Percentiles rank a stretch among this genome's conserved stretches.
These are phyloP conservation scores for Panulirus ornatus DNA, from an alignment of 1,140 invertebrate genomes.

Conservation along the genomic window DNA sequence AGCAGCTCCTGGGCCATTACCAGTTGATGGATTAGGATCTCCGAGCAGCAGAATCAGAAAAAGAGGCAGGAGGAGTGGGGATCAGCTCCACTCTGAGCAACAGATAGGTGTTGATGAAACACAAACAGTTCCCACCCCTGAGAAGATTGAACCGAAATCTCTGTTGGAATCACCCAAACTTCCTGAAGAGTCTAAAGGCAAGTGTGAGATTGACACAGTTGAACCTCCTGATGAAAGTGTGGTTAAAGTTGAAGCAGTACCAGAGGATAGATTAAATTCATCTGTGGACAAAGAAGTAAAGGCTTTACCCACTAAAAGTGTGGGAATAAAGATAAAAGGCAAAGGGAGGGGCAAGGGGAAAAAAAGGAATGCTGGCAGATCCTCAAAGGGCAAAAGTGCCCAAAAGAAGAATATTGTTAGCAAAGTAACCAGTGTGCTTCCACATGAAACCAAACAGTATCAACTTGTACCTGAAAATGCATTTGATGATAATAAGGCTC, in stretches of 20 bases:
- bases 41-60: slow-evolving; percentile 32
- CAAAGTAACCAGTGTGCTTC: slow-evolving; percentile 39
- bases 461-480: slow-evolving; percentile 53
- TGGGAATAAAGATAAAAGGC: background rate
- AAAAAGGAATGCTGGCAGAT: slow-evolving; percentile 1
- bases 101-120: background rate
- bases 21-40: slow-evolving; percentile 23
- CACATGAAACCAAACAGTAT: slow-evolving; percentile 61
- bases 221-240: background rate
- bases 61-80: slow-evolving; percentile 6
- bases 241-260: background rate
- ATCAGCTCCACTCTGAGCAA: background rate
- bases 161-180: background rate
- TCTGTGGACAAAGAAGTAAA: background rate
- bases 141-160: background rate
- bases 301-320: background rate
- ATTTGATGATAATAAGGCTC: background rate
- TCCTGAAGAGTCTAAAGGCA: background rate
- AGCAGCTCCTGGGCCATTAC: background rate
- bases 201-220: background rate
- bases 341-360: slow-evolving; percentile 27
- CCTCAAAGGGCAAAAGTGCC: background rate
- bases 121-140: background rate
- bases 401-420: background rate
- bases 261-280: background rate